Evolutionary conservation across 1,140 invertebrate species (phyloP).

Genomic region (Drosophila elegans): DNA sequence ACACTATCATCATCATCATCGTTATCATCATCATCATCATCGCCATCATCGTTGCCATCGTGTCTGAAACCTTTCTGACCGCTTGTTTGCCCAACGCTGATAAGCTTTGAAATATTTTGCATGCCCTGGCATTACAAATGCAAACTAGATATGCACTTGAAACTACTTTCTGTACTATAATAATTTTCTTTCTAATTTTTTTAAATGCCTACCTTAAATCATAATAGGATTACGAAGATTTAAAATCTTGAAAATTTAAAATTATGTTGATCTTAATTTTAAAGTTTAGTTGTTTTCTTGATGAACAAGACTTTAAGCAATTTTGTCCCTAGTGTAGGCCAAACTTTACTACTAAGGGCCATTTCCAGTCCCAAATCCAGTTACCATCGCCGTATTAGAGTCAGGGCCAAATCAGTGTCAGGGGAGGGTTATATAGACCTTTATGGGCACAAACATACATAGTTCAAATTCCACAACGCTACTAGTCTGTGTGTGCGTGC

Average conservation of each 20-base stretch:
- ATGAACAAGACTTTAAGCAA: too few relatives aligned
- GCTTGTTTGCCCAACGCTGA: slow-evolving; percentile 56
- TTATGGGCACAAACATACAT: slow-evolving; percentile 16
- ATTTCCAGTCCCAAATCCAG: slow-evolving; percentile 5
- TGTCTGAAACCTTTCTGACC: slow-evolving; percentile 7
- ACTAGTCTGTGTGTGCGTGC: slow-evolving; percentile 26
- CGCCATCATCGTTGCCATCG: not conserved
- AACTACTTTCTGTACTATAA: not conserved
- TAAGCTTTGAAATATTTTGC: slow-evolving; percentile 67
- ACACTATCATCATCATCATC: slow-evolving; percentile 4
- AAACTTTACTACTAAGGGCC: not conserved
- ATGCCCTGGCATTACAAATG: slow-evolving; percentile 48
- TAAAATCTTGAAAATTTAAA: too few relatives aligned
- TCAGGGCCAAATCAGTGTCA: slow-evolving; percentile 8
- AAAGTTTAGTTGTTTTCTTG: too few relatives aligned
- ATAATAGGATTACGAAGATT: too few relatives aligned
- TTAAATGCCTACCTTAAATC: too few relatives aligned
- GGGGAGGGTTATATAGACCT: slow-evolving; percentile 11
- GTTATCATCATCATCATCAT: slow-evolving; percentile 9
- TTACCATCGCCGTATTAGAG: slow-evolving; percentile 6
- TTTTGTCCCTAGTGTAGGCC: not conserved
- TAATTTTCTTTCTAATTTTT: too few relatives aligned
- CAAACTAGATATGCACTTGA: slow-evolving; percentile 9
- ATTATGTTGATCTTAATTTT: not conserved
- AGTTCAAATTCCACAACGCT: slow-evolving; percentile 8